These are phyloP conservation scores for Hydropsyche tenuis DNA, from an alignment of 1,140 invertebrate species.

Conservation along the genomic window DNA sequence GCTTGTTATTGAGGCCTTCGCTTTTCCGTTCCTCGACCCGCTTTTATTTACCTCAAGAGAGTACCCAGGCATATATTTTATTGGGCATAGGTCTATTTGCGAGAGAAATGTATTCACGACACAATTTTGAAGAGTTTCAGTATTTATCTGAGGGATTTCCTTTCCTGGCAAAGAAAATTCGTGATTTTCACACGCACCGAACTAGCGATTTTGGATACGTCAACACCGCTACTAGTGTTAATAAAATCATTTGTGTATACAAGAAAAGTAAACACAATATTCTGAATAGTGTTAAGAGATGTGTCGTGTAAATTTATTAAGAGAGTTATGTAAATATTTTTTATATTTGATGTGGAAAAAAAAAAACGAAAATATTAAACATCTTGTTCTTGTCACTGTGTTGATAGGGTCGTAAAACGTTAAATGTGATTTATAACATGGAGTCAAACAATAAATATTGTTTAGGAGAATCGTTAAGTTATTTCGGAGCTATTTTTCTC, in stretches of 20 bases:
- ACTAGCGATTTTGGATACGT: not conserved
- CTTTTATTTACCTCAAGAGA: conserved; percentile 35
- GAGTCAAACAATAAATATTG: conserved; percentile 4
- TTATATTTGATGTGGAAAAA: too few relatives aligned
- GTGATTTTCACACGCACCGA: not conserved
- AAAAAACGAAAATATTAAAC: too few relatives aligned
- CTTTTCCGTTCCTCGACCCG: conserved; percentile 24
- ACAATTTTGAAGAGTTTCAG: not conserved
- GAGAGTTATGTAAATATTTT: too few relatives aligned
- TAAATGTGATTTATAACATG: too few relatives aligned
- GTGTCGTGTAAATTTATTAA: too few relatives aligned
- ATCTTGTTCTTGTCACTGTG: too few relatives aligned
- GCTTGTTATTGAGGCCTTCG: conserved; percentile 42
- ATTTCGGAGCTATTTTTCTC: conserved; percentile 12
- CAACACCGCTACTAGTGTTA: not conserved
- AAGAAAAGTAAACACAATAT: too few relatives aligned
- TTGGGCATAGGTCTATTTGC: conserved; percentile 9
- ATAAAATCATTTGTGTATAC: too few relatives aligned
- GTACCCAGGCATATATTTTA: conserved; percentile 20
- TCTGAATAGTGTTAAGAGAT: too few relatives aligned
- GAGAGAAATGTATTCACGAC: not conserved
- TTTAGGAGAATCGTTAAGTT: not conserved
- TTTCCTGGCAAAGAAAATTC: not conserved
- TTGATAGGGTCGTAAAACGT: too few relatives aligned
- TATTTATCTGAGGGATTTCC: conserved; percentile 1